Evolutionary conservation across 2,888 invertebrate genomes (phyloP).

Genomic region (Melinopterus prodromus): DNA sequence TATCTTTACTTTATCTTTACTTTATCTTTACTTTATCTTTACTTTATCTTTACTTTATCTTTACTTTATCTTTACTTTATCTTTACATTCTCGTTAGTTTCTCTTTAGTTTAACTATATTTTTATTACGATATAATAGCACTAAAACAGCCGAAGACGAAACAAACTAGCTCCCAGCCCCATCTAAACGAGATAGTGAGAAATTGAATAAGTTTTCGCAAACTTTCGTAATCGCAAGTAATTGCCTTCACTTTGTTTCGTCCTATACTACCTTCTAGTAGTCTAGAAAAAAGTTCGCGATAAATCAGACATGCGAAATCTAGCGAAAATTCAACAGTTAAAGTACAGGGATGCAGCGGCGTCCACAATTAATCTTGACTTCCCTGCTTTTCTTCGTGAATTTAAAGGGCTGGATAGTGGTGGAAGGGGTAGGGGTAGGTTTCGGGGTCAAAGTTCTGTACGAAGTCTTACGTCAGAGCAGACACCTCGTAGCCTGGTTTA

Average conservation of each 20-base stretch:
- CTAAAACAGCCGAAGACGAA: background rate
- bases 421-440: background rate
- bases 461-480: background rate
- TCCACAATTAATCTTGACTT: background rate
- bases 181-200: background rate
- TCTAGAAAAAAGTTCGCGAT: background rate
- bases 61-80: no score
- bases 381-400: background rate
- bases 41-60: no score
- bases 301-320: background rate
- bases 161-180: background rate
- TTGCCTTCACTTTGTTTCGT: background rate
- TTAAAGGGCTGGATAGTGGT: background rate
- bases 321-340: background rate
- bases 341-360: background rate
- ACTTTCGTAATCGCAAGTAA: background rate
- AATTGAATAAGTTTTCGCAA: background rate
- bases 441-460: background rate
- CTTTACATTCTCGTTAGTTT: no score
- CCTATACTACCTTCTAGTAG: background rate
- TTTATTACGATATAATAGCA: no score
- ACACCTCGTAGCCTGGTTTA: background rate
- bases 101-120: no score
- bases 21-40: no score
- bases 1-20: no score